Evolutionary conservation across 1,140 invertebrate species (phyloP).

Genomic region (Drosophila nannoptera): DNA sequence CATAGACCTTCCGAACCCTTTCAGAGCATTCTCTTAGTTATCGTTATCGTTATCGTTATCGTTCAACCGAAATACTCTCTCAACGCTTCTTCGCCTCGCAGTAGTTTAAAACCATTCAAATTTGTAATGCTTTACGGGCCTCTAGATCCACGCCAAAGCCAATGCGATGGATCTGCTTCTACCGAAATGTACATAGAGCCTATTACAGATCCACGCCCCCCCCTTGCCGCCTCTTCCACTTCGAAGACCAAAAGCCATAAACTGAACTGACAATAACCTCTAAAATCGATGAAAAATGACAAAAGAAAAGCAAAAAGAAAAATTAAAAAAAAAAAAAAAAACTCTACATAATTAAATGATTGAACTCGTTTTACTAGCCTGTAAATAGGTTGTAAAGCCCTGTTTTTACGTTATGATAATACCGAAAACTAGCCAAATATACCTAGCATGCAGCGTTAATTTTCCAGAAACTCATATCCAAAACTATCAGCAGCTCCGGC

Average conservation of each 20-base stretch:
- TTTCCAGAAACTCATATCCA: slow-evolving; percentile 76
- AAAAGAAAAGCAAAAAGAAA: slow-evolving; percentile 15
- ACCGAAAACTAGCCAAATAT: slow-evolving; percentile 61
- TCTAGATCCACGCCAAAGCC: background rate
- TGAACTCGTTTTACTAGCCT: slow-evolving; percentile 79
- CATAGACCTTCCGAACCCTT: background rate
- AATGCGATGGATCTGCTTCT: slow-evolving; percentile 11
- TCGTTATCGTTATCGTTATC: too few relatives aligned
- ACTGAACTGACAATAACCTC: too few relatives aligned
- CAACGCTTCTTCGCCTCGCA: background rate
- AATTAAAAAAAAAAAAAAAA: slow-evolving; percentile 4
- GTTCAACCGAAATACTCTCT: background rate
- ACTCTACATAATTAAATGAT: slow-evolving; percentile 52
- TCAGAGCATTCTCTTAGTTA: too few relatives aligned
- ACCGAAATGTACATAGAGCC: slow-evolving; percentile 23
- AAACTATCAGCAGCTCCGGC: slow-evolving; percentile 43
- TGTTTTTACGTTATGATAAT: slow-evolving; percentile 75
- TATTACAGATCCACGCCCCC: slow-evolving; percentile 4
- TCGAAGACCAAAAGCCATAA: too few relatives aligned
- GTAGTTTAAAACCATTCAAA: background rate
- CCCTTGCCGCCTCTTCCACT: too few relatives aligned
- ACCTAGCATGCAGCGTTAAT: slow-evolving; percentile 75
- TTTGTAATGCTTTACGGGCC: slow-evolving; percentile 8
- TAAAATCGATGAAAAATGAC: slow-evolving; percentile 22
- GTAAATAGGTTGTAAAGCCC: slow-evolving; percentile 79